A percentile compares a stretch with the other conserved stretches of the same genome.
Conservation (phyloP, 1,140 invertebrate species). For the Saccostrea glomerata region DNA sequence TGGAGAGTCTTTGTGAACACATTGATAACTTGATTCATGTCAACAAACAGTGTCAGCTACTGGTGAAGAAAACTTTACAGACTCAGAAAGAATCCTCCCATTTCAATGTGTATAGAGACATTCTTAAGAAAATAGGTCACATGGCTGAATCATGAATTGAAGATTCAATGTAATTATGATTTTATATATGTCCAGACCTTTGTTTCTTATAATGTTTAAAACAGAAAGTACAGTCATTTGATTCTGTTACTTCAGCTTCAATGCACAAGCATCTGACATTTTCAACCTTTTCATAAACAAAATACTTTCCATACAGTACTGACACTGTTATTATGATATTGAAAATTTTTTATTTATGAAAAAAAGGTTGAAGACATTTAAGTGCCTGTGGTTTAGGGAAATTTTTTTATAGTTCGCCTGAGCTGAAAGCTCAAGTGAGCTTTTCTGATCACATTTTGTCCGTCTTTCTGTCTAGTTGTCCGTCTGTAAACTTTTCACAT, state of each 20-base stretch:
- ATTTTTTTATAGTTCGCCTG: too few species aligned
- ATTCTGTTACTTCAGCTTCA: not conserved
- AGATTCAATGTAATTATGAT: not conserved
- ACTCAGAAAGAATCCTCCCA: not conserved
- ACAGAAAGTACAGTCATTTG: not conserved
- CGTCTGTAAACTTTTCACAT: too few species aligned
- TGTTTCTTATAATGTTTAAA: not conserved
- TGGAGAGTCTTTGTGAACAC: slow-evolving; percentile 13
- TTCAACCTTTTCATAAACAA: too few species aligned
- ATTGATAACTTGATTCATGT: not conserved
- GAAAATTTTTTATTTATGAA: too few species aligned
- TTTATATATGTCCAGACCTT: not conserved
- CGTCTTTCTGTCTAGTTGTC: too few species aligned
- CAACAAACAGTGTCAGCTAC: not conserved
- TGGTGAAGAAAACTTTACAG: not conserved
- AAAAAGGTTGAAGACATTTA: too few species aligned
- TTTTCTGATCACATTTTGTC: too few species aligned
- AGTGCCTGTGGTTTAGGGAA: too few species aligned
- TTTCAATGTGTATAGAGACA: slow-evolving; percentile 20
- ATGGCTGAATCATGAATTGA: not conserved
- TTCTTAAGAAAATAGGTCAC: not conserved
- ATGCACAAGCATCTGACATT: too few species aligned
- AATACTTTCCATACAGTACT: too few species aligned
- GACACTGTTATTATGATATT: too few species aligned
- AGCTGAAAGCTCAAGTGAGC: too few species aligned